Percentiles rank a stretch among this genome's conserved stretches.
Evolutionary conservation across 2,888 invertebrate genomes (phyloP).

Genomic region (Patella ulyssiponensis): DNA sequence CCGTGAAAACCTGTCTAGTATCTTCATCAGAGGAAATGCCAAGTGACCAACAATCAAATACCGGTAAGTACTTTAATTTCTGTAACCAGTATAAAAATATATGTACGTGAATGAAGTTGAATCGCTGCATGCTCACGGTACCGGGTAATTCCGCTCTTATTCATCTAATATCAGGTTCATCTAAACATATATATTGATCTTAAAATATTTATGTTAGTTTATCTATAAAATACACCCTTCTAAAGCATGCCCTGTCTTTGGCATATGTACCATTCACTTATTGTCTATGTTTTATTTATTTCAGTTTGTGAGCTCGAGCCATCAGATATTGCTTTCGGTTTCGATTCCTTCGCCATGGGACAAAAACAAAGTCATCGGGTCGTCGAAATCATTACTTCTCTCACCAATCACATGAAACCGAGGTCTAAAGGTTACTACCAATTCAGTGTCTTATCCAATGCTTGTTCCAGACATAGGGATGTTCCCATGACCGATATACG

Average conservation of each 20-base stretch:
- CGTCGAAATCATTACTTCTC: background rate
- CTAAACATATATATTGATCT: too few relatives aligned
- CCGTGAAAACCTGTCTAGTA: slow-evolving; percentile 55
- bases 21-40: slow-evolving; percentile 26
- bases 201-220: too few relatives aligned
- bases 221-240: too few relatives aligned
- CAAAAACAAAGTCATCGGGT: slow-evolving; percentile 11
- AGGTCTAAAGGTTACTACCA: background rate
- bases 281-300: slow-evolving; percentile 14
- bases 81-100: too few relatives aligned
- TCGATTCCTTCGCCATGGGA: slow-evolving; percentile 46
- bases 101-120: too few relatives aligned
- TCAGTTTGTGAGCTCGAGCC: slow-evolving; percentile 39
- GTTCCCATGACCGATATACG: slow-evolving; percentile 5
- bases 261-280: too few relatives aligned
- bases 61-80: too few relatives aligned
- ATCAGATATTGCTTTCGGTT: slow-evolving; percentile 48
- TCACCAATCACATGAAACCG: background rate
- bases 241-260: too few relatives aligned
- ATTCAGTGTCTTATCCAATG: slow-evolving; percentile 9
- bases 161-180: too few relatives aligned
- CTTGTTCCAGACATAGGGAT: background rate
- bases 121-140: too few relatives aligned
- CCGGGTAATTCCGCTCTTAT: too few relatives aligned
- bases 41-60: slow-evolving; percentile 29